phyloP scores from a whole-genome alignment of 2,113 vertebrate species.

The Pygoscelis adeliae region DNA sequence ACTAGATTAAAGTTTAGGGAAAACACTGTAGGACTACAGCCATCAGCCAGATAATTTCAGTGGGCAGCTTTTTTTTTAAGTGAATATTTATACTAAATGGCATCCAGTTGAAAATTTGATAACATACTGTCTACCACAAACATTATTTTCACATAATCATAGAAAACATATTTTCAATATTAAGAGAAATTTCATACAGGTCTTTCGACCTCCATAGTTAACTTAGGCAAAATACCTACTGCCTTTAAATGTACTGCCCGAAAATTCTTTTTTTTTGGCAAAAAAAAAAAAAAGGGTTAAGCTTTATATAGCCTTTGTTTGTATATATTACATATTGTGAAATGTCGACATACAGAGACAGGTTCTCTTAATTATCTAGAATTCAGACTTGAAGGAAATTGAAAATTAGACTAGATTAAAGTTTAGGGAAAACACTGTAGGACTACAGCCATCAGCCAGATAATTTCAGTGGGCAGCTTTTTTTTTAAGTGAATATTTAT shows the following conservation, averaged over 20 bases:
- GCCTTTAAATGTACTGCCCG: too few species aligned
- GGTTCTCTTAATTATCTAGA: not conserved
- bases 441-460: not conserved
- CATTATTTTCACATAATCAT: too few species aligned
- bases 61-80: not conserved
- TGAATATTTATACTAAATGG: not conserved
- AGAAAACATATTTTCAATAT: too few species aligned
- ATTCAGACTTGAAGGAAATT: not conserved
- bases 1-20: not conserved
- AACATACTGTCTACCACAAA: too few species aligned
- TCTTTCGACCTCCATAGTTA: too few species aligned
- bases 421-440: not conserved
- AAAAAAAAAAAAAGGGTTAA: not conserved
- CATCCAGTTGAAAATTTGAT: slow-evolving; percentile 23
- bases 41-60: not conserved
- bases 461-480: not conserved
- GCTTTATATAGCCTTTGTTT: not conserved
- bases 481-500: not conserved
- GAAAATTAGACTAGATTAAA: not conserved
- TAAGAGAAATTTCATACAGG: too few species aligned
- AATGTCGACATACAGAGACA: not conserved
- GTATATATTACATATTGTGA: not conserved
- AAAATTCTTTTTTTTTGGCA: too few species aligned
- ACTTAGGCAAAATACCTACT: too few species aligned
- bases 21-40: not conserved